These are phyloP conservation scores for Zaprionus africanus DNA, from an alignment of 1,140 invertebrate genomes.

Conservation along the genomic window DNA sequence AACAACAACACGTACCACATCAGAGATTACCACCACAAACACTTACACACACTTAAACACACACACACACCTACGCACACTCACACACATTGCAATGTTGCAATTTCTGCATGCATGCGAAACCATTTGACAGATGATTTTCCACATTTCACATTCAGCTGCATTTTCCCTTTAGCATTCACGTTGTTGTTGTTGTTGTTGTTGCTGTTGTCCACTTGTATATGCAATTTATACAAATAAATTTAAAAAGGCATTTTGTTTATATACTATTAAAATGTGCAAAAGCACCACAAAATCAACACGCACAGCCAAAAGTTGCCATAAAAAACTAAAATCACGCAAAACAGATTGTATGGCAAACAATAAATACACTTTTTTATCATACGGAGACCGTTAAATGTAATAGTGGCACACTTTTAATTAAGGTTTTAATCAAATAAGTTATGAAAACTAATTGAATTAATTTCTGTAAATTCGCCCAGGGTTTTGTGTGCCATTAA, in stretches of 20 bases:
- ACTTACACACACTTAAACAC: neutral
- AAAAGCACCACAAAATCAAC: slow-evolving; percentile 38
- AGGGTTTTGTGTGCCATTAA: too few relatives aligned
- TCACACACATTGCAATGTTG: slow-evolving; percentile 38
- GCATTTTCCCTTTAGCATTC: neutral
- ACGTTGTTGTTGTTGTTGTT: neutral
- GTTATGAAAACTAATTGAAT: slow-evolving; percentile 6
- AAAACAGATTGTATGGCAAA: slow-evolving; percentile 10
- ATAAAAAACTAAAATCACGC: slow-evolving; percentile 21
- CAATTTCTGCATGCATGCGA: slow-evolving; percentile 33
- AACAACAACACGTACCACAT: slow-evolving; percentile 20
- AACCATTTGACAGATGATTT: slow-evolving; percentile 64
- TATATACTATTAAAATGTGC: slow-evolving; percentile 54
- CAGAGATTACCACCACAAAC: slow-evolving; percentile 34
- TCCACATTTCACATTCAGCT: slow-evolving; percentile 66
- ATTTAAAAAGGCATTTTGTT: slow-evolving; percentile 46
- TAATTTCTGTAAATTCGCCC: neutral
- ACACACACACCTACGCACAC: neutral
- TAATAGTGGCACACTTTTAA: slow-evolving; percentile 3
- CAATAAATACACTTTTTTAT: slow-evolving; percentile 15
- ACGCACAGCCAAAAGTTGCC: slow-evolving; percentile 26
- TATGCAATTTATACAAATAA: slow-evolving; percentile 54
- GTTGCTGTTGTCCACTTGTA: slow-evolving; percentile 13
- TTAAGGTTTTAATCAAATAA: slow-evolving; percentile 6
- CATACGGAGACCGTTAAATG: neutral